Conservation (phyloP, 2,113 vertebrate genomes). For the Falcunculus frontatus region DNA sequence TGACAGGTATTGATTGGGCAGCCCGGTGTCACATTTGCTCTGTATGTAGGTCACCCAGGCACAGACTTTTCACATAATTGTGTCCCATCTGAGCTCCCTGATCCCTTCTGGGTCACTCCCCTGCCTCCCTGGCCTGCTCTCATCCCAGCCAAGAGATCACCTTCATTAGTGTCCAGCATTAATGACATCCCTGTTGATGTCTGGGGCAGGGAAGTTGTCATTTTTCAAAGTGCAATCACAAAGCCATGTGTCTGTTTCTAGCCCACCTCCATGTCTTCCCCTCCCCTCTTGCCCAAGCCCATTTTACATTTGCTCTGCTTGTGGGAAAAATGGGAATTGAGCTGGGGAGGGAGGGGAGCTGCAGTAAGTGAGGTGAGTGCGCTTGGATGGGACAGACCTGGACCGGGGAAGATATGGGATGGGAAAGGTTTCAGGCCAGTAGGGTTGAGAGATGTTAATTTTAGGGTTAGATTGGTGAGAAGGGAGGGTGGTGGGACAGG, state of each 20-base stretch:
- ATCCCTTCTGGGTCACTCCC: background rate
- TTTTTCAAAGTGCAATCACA: background rate
- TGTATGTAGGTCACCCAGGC: conserved; percentile 17
- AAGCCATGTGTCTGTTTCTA: background rate
- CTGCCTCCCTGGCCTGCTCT: background rate
- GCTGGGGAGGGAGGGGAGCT: background rate
- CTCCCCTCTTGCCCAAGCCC: background rate
- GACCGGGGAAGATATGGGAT: background rate
- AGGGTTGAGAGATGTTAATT: background rate
- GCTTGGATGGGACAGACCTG: background rate
- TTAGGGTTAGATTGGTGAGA: background rate
- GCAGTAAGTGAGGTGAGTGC: no score
- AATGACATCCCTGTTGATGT: background rate
- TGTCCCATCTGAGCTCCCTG: background rate
- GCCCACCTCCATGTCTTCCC: background rate
- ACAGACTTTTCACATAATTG: background rate
- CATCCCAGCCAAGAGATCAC: background rate
- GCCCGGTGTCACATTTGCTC: background rate
- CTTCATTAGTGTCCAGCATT: background rate
- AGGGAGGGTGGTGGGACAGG: background rate
- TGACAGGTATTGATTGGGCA: background rate
- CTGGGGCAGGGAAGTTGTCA: background rate
- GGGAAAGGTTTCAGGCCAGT: background rate
- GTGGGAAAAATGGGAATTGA: background rate
- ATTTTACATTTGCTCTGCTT: background rate